Evolutionary conservation across 1,140 invertebrate genomes (phyloP), one percentile per base, ranked within the genome.

Genomic region (Drosophila dunni): DNA sequence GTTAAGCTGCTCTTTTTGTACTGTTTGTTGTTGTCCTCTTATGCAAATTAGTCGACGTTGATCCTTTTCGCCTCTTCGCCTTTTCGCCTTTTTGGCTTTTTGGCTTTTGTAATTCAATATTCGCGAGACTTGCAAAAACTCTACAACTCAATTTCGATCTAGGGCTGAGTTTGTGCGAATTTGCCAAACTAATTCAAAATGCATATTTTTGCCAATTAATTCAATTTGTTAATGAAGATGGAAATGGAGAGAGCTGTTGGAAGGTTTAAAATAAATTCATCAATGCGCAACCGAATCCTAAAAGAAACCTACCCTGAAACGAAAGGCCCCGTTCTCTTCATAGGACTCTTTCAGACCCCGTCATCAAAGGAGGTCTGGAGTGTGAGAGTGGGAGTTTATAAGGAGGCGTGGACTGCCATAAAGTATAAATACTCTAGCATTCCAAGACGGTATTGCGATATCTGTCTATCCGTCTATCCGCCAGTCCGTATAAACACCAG

Each of bases 41-140:
- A 84, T 84, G 81, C 81, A 84, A 84, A 84, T 84, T 78, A 24
- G 17, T 54, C 56, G 51, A 51, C 66, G 42, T 58, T 68, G 78
- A 85, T 80, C 68, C 81, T 64, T 51, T 61, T 53, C 33, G 13
- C 53, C 54, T 46, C 15, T 66, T 29, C 24, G 3, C 24, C 24
- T 29, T 29, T 1, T n/a, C n/a, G n/a, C 68, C 81, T 64, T 51
- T 61, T 51, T 15, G 13, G 44, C 54, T 46, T 20, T 66, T 29
- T 6, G 3, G 4, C 24, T 29, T 29, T 4, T 78, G 81, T 84
- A 84, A 84, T 84, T 84, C 78, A 75, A 84, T 84, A 84, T 85
- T 50, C 81, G 81, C 81, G 81, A 68, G 80, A 82, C 64, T 75
- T 63, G 72, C 63, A 51, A 46, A 70, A 69, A 11, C 13, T 24